Evolutionary conservation across 2,113 vertebrate species (phyloP), one percentile per base, ranked within the genome.

Genomic region (Casuarius casuarius): DNA sequence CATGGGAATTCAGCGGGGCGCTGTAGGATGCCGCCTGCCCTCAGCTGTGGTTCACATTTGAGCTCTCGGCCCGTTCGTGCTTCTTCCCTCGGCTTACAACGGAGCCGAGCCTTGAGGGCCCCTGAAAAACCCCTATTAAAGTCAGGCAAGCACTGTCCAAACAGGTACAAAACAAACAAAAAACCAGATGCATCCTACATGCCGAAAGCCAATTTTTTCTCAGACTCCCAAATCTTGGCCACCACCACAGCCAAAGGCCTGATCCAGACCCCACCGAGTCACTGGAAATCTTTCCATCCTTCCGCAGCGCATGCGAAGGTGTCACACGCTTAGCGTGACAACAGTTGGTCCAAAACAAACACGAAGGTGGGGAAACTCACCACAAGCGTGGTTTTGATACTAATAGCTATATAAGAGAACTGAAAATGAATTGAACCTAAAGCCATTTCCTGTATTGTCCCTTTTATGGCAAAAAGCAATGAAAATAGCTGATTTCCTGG

Each of bases 301-400:
- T 31, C 25, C 40, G 9, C 21, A 11, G 54, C 31, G 31, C 35
- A 18, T n/a, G 15, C 11, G 38, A n/a, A 81, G 35, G 35, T 9
- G 48, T 46, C 13, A 5, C 23, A 15, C 0, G 0, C 12, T 7
- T 23, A 16, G 18, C 51, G 54, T 78, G 75, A 51, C 25, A 51
- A 35, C 20, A 20, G 19, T 2, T 0, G 1, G 76, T 72, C 35
- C 76, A 48, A 38, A 49, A 33, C 1, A 1, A 33, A 9, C 26
- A 2, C 19, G 10, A 15, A 6, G 66, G 51, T 18, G 74, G 25
- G 13, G 26, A 40, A n/a, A 40, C 23, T 38, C 31, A 84, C 29
- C 3, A 9, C 14, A 33, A 40, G 7, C 8, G 78, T 91, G 3
- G 0, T 48, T 79, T 71, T 66, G 76, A 18, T 31, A 49, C 31